These are phyloP conservation scores for Platichthys stellatus DNA, from an alignment of 2,113 vertebrate species.

Conservation along the genomic window DNA sequence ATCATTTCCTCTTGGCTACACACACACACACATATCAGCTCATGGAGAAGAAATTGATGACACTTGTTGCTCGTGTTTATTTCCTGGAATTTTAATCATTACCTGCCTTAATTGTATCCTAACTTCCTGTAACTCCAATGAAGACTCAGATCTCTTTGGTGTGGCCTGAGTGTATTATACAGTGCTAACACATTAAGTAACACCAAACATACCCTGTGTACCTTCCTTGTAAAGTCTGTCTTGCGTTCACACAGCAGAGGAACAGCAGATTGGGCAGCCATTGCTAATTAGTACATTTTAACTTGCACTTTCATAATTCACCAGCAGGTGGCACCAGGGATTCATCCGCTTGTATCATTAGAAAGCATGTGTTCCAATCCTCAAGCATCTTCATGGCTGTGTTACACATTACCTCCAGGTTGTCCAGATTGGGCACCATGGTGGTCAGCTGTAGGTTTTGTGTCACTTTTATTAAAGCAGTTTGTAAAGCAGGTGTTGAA, in stretches of 20 bases:
- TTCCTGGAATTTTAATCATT: too few species aligned
- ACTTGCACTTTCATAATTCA: constrained; percentile 31
- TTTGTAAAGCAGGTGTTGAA: constrained; percentile 1
- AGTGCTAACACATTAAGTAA: not conserved
- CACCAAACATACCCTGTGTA: not conserved
- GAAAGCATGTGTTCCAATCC: constrained; percentile 9
- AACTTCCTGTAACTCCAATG: not conserved
- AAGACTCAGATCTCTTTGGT: not conserved
- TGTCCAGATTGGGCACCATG: constrained; percentile 11
- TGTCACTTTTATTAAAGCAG: not conserved
- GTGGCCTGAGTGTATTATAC: not conserved
- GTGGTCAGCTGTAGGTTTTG: constrained; percentile 5
- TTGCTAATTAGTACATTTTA: not conserved
- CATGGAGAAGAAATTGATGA: not conserved
- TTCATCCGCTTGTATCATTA: not conserved
- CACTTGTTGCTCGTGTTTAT: not conserved
- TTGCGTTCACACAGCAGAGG: not conserved
- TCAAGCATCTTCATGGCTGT: constrained; percentile 5
- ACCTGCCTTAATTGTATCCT: not conserved
- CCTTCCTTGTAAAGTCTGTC: not conserved
- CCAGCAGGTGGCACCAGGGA: constrained; percentile 46
- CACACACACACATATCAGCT: not conserved
- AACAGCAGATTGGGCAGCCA: not conserved
- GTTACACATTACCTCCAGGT: constrained; percentile 7
- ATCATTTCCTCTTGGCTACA: too few species aligned